These are phyloP conservation scores for Bambusicola thoracicus DNA, from an alignment of 2,113 vertebrate genomes.

Conservation along the genomic window DNA sequence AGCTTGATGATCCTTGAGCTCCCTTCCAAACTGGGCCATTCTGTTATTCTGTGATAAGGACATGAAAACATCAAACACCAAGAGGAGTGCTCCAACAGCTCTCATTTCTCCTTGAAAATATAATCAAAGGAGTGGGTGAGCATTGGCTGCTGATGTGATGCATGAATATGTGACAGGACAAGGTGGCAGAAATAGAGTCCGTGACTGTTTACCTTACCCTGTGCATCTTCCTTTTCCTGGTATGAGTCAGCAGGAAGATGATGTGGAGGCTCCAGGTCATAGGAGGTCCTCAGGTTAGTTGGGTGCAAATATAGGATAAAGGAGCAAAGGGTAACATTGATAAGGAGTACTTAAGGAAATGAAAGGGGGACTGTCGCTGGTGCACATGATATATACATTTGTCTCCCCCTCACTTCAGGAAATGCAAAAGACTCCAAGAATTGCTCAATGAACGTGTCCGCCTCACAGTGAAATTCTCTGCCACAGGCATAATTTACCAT, in stretches of 20 bases:
- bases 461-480: not conserved
- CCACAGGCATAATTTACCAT: not conserved
- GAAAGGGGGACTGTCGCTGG: not conserved
- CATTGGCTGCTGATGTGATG: not conserved
- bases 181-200: not conserved
- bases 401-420: not conserved
- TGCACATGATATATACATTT: not conserved
- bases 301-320: not conserved
- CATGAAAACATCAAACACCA: not conserved
- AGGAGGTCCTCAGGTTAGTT: accelerated
- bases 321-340: not conserved
- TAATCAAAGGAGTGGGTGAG: not conserved
- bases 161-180: accelerated
- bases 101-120: not conserved
- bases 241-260: not conserved
- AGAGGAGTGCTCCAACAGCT: not conserved
- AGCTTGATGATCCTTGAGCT: too few relatives aligned
- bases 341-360: not conserved
- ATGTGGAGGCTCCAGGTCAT: not conserved
- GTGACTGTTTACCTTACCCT: too few relatives aligned
- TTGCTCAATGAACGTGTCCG: not conserved
- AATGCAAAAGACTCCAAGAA: accelerated
- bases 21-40: too few relatives aligned
- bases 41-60: not conserved
- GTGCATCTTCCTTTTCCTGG: not conserved